A percentile compares a stretch with the other conserved stretches of the same genome.
phyloP scores from a whole-genome alignment of 1,140 invertebrate genomes.

The Meloidogyne exigua region DNA sequence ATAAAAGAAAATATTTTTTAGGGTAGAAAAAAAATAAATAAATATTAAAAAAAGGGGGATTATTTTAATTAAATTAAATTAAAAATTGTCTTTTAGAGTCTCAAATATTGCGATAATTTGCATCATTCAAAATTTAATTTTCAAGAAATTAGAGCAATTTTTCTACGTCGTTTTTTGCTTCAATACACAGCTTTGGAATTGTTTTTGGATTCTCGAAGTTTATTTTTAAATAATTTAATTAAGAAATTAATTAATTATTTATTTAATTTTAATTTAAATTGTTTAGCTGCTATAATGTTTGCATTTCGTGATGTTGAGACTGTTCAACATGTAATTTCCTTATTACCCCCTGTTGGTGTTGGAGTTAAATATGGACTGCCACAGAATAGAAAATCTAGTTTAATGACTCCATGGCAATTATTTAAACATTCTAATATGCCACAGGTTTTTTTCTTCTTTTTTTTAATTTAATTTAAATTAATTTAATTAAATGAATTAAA shows the following conservation, averaged over 20 bases:
- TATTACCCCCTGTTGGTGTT: conserved; percentile 92
- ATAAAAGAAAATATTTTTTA: too few species aligned
- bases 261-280: conserved; percentile 36
- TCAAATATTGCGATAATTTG: conserved; percentile 83
- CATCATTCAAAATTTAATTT: conserved; percentile 99
- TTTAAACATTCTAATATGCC: conserved; percentile 99
- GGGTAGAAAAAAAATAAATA: too few species aligned
- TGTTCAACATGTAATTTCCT: conserved; percentile 85
- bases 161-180: conserved; percentile 88
- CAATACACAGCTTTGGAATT: conserved; percentile 97
- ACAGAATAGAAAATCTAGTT: conserved; percentile 89
- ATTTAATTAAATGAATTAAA: too few species aligned
- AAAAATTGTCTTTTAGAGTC: conserved; percentile 69
- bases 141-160: conserved; percentile 95
- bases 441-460: conserved; percentile 84
- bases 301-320: conserved; percentile 92
- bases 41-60: too few species aligned
- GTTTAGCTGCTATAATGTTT: conserved; percentile 93
- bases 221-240: conserved; percentile 59
- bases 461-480: too few species aligned
- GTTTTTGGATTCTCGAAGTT: conserved; percentile 94
- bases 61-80: too few species aligned
- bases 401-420: conserved; percentile 95
- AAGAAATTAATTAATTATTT: background rate
- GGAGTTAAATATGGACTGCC: conserved; percentile 98